These are phyloP conservation scores for Haemorhous mexicanus DNA, from an alignment of 2,113 vertebrate genomes.

Conservation along the genomic window DNA sequence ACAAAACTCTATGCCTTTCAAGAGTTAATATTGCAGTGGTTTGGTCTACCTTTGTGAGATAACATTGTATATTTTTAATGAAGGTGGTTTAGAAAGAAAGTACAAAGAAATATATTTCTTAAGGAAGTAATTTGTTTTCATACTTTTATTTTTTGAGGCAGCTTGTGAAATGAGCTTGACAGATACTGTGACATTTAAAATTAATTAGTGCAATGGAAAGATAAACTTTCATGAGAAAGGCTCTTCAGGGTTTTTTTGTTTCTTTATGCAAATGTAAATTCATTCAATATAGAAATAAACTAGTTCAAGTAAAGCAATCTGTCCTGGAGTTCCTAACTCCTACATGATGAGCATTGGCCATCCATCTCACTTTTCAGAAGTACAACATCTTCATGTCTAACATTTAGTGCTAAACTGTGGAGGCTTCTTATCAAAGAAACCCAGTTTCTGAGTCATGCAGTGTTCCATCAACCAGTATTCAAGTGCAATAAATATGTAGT, in stretches of 20 bases:
- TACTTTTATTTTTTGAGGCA: conserved; percentile 18
- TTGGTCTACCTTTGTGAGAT: neutral
- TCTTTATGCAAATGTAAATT: neutral
- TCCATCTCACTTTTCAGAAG: neutral
- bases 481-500: neutral
- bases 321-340: neutral
- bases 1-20: neutral
- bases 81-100: conserved; percentile 10
- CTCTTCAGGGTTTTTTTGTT: neutral
- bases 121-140: neutral
- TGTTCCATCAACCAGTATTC: neutral
- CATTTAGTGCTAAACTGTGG: neutral
- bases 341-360: neutral
- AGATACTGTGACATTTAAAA: neutral
- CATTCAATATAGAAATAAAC: neutral
- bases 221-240: neutral
- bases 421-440: neutral
- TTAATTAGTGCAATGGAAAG: conserved; percentile 2
- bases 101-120: neutral
- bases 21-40: neutral
- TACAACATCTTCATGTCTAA: neutral
- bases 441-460: neutral
- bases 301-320: neutral
- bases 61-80: neutral
- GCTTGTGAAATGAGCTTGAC: conserved; percentile 20